Percentiles rank a stretch among this genome's conserved stretches.
These are phyloP conservation scores for Watsonalla cultraria DNA, from an alignment of 2,888 invertebrate genomes.

Conservation along the genomic window DNA sequence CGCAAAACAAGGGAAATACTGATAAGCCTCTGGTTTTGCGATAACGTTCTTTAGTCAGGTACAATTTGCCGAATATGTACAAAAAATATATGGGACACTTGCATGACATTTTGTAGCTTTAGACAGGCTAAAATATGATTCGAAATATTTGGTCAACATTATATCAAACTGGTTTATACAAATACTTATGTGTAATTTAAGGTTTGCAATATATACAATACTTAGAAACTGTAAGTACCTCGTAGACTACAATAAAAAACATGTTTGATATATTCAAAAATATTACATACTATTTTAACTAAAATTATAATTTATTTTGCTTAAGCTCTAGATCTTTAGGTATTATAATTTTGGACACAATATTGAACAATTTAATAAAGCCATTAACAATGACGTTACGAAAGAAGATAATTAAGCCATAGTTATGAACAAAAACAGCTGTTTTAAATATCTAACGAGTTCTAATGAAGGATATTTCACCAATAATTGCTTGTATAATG, in stretches of 20 bases:
- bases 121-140: background rate
- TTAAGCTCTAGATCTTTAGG: background rate
- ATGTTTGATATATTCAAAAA: too few species aligned
- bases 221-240: too few species aligned
- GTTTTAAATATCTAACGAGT: constrained; percentile 73
- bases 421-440: constrained; percentile 38
- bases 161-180: too few species aligned
- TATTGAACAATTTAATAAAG: constrained; percentile 7
- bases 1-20: constrained; percentile 59
- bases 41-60: constrained; percentile 47
- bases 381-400: constrained; percentile 4
- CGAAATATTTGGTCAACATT: too few species aligned
- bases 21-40: constrained; percentile 64
- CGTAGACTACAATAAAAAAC: too few species aligned
- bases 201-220: too few species aligned
- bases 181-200: too few species aligned
- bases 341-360: constrained; percentile 2
- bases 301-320: too few species aligned
- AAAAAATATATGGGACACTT: constrained; percentile 7
- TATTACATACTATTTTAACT: too few species aligned
- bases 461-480: constrained; percentile 68
- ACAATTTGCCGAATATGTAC: constrained; percentile 41
- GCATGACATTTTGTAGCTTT: constrained; percentile 3
- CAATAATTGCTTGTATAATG: constrained; percentile 51
- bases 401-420: constrained; percentile 41